Base-by-base conservation (phyloP, 2,888 invertebrate species). In the Synanthedon vespiformis region DNA sequence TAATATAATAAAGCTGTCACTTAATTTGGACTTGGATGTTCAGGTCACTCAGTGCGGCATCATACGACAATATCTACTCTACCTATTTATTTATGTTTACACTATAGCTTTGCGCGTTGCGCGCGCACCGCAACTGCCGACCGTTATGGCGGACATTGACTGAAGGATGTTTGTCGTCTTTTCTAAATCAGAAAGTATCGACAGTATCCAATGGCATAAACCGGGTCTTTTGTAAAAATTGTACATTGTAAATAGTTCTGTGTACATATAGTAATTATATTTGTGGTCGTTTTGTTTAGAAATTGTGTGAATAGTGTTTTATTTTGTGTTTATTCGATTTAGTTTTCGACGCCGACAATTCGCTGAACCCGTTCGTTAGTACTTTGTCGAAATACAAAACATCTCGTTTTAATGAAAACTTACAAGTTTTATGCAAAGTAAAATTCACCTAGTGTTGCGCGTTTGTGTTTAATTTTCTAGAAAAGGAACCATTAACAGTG, bases 261-360 rank as follows among this genome's bases (percentile, higher is more conserved):
- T 91, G 91, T 91, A 91, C 89, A 91, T 91, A 90, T 90, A 91
- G 91, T 90, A 89, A 86, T 90, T 90, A 90, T 90, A 90, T 90
- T 90, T 90, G 86, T 88, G 89, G 83, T 77, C 76, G 88, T 88
- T 89, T 84, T 88, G 89, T 89, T 89, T 82, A 80, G 77, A 77
- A 81, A 75, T 85, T 88, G 88, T 88, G 89, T 89, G 89, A 89
- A 89, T 89, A 84, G 85, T 88, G 87, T 85, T 82, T 78, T 80
- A 83, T 80, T 89, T 89, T 87, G 88, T 88, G 86, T 86, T 84
- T 83, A 80, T 82, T 88, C 85, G 78, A 82, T 88, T 86, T 82
- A 88, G 85, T 88, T 88, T 86, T 87, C 87, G 89, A 89, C 88
- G 90, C 90, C 90, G 90, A 89, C 87, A 82, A 77, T 77, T 77